These are phyloP conservation scores for Heliothis peltigera DNA, from an alignment of 2,888 invertebrate species.

Conservation along the genomic window DNA sequence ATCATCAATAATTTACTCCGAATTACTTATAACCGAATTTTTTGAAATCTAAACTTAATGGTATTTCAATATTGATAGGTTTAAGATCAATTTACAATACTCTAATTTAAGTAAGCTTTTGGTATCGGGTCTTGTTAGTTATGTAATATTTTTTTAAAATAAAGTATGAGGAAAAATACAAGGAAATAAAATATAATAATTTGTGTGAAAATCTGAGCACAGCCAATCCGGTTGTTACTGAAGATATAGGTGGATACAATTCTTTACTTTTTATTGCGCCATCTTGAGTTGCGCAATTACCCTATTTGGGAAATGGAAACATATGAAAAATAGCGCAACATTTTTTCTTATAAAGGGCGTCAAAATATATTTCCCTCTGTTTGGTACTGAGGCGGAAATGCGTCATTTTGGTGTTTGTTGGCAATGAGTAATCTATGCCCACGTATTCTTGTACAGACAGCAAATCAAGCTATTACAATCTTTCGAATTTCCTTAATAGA, in stretches of 20 bases:
- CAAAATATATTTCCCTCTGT: conserved; percentile 54
- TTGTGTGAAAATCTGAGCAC: not conserved
- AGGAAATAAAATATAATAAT: no score
- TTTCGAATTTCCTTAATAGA: no score
- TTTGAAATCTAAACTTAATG: no score
- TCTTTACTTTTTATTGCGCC: conserved; percentile 56
- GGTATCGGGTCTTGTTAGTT: no score
- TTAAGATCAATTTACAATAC: no score
- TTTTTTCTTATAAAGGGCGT: conserved; percentile 58
- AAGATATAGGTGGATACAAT: conserved; percentile 24
- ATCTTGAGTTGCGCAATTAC: conserved; percentile 62
- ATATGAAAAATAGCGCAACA: conserved; percentile 60
- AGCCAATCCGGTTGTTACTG: not conserved
- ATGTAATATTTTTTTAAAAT: no score
- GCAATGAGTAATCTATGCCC: conserved; percentile 55
- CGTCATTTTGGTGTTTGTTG: conserved; percentile 46
- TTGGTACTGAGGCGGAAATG: conserved; percentile 47
- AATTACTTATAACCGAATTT: no score
- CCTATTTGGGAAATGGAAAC: conserved; percentile 64
- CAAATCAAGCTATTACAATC: no score
- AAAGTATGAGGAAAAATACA: no score
- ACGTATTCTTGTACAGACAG: conserved; percentile 6
- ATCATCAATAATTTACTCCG: no score
- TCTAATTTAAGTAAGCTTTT: no score
- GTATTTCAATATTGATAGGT: no score